A percentile compares a stretch with the other conserved stretches of the same genome.
Conservation (phyloP, 2,113 vertebrate species). For the Platanista minor region DNA sequence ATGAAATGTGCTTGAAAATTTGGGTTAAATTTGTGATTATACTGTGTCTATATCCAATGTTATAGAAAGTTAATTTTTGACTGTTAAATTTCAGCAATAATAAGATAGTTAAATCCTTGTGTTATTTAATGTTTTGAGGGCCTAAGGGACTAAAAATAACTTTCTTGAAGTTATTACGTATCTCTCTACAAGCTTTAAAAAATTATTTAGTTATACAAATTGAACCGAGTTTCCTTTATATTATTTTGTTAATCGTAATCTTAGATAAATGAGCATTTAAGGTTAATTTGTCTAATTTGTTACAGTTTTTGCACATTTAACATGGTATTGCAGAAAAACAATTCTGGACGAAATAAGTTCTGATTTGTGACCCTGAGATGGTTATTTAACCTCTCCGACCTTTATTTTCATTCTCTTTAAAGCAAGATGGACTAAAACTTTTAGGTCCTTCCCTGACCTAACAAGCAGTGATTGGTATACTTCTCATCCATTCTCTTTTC, state of each 20-base stretch:
- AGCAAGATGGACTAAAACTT: background rate
- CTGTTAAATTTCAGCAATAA: background rate
- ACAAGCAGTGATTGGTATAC: background rate
- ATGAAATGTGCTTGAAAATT: conserved; percentile 43
- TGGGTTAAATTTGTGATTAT: conserved; percentile 39
- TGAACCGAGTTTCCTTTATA: background rate
- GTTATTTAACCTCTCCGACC: background rate
- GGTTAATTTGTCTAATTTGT: conserved; percentile 13
- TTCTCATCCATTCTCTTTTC: background rate
- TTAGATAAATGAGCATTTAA: background rate
- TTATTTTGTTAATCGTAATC: conserved; percentile 20
- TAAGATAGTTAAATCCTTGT: background rate
- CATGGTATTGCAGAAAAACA: background rate
- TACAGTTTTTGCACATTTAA: conserved; percentile 6
- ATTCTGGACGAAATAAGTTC: background rate
- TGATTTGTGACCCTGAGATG: background rate
- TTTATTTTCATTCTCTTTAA: conserved; percentile 18
- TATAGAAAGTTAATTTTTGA: conserved; percentile 17
- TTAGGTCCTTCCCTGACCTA: background rate
- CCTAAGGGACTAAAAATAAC: background rate
- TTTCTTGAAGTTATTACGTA: background rate
- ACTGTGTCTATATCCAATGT: background rate
- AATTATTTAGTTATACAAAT: background rate
- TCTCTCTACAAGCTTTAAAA: background rate
- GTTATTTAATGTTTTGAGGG: background rate